Evolutionary conservation across 2,888 invertebrate species (phyloP), one percentile per base, ranked within the genome.

Genomic region (Stratiomys singularior): DNA sequence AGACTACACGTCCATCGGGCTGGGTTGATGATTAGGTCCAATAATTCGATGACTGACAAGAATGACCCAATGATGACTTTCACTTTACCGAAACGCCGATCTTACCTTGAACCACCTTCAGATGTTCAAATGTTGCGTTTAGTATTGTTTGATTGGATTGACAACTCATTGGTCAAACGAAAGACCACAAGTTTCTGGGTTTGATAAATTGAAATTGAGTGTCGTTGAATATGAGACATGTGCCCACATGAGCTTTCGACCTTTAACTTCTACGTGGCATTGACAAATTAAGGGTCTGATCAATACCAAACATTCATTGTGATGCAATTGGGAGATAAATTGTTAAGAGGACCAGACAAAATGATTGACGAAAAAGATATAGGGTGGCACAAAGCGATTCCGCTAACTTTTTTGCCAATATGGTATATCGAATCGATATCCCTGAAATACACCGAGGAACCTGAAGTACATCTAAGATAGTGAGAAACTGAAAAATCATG

Each of bases 21-120:
- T 64, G n/a, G 30, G 27, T 28, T 11, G 28, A 13, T 30, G 64
- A 64, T 64, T 64, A 27, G 64, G 64, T 28, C 28, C 28, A 13
- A 30, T 27, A 64, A 28, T 11, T 5, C 4, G 25, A 11, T 28
- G 64, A 15, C 11, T 18, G 4, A 2, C 4, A 2, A 64, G 28
- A 60, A 15, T 60, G 23, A 30, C 64, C 64, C 64, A 64, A 28
- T 25, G 7, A 64, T 64, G 64, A 64, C 64, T 64, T 64, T 64
- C 64, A 64, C 64, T 64, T 64, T 28, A 28, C 28, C 21, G 28
- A 23, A 25, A 5, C 64, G 64, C 9, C 23, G 64, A 64, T 64
- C 64, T 23, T 30, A 64, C 64, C 64, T 64, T 64, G 64, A 64
- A 64, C 64, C 30, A 23, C 64, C 28, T 28, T 23, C 64, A 64